Evolutionary conservation across 2,113 vertebrate genomes (phyloP).

Genomic region (Etia nguti): DNA sequence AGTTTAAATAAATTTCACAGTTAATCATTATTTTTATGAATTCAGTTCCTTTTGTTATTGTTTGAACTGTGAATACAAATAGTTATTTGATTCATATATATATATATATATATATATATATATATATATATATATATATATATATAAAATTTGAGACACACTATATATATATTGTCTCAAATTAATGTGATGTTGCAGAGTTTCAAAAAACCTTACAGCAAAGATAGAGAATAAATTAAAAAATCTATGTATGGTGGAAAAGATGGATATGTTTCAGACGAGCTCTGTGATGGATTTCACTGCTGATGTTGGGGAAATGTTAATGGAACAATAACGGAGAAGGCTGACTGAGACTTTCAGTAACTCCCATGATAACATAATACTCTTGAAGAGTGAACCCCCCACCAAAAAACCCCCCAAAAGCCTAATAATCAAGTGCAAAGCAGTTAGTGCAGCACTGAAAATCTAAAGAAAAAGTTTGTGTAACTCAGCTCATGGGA

Average conservation of each 20-base stretch:
- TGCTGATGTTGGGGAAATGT: neutral
- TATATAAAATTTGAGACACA: too few relatives aligned
- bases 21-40: neutral
- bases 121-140: too few relatives aligned
- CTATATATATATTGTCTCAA: too few relatives aligned
- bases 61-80: neutral
- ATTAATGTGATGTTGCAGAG: too few relatives aligned
- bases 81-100: neutral
- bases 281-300: neutral
- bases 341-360: neutral
- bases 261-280: neutral
- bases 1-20: neutral
- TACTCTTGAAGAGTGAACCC: neutral
- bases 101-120: too few relatives aligned
- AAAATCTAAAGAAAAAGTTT: neutral
- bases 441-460: neutral
- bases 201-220: neutral
- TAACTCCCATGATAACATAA: neutral
- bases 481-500: neutral
- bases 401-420: accelerated
- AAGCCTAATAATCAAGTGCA: neutral
- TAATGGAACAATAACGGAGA: neutral
- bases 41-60: neutral
- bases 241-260: accelerated
- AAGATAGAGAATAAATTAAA: neutral